phyloP scores from a whole-genome alignment of 2,113 vertebrate species.

The Mus pahari region DNA sequence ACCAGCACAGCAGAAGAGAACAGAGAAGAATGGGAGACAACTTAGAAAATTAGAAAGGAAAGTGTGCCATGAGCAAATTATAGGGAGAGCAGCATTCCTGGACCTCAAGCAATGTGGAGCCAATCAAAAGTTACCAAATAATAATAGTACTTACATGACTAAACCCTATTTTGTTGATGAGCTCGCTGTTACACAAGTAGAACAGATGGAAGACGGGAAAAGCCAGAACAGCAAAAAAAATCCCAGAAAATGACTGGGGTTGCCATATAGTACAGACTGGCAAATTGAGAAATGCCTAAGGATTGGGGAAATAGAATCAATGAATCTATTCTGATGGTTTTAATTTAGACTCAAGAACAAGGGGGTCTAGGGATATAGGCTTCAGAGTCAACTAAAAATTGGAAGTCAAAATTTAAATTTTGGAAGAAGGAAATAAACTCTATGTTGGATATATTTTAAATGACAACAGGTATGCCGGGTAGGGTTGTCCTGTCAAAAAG shows the following conservation, averaged over 20 bases:
- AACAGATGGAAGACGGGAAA: not conserved
- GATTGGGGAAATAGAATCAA: not conserved
- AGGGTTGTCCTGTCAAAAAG: not conserved
- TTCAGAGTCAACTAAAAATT: constrained; percentile 6
- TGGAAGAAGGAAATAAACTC: constrained; percentile 35
- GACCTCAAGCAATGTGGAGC: not conserved
- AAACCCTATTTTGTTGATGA: constrained; percentile 27
- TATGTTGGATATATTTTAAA: not conserved
- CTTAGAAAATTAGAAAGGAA: not conserved
- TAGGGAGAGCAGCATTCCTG: not conserved
- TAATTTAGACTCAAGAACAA: not conserved
- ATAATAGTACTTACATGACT: not conserved
- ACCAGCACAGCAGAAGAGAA: not conserved
- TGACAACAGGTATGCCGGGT: not conserved
- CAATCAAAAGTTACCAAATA: not conserved
- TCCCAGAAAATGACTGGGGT: not conserved
- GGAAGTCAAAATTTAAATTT: not conserved
- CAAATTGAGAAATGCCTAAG: not conserved
- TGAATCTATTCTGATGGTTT: not conserved
- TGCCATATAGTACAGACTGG: not conserved
- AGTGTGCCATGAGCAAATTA: not conserved
- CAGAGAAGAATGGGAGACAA: not conserved
- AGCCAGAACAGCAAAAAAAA: not conserved
- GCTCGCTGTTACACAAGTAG: not conserved
- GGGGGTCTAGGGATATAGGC: not conserved